phyloP scores from a whole-genome alignment of 2,113 vertebrate species.

The Limanda limanda region DNA sequence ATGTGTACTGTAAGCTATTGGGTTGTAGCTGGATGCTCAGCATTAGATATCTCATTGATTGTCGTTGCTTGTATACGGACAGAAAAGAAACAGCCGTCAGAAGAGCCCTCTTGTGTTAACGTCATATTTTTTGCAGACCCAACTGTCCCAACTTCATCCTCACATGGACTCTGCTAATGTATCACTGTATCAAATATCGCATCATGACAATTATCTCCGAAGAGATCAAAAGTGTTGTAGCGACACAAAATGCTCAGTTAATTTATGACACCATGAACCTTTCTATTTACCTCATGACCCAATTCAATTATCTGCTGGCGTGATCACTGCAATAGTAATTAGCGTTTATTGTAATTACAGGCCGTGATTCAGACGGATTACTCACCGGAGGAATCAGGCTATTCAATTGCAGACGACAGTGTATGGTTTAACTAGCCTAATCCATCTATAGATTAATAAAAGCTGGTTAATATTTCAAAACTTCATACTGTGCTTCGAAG shows the following conservation, averaged over 20 bases:
- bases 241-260: conserved; percentile 6
- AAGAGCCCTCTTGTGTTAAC: no score
- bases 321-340: conserved; percentile 49
- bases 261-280: conserved; percentile 13
- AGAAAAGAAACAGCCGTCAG: no score
- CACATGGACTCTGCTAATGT: background rate
- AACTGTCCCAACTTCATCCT: background rate
- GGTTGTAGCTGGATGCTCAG: no score
- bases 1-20: no score
- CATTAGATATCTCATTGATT: no score
- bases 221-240: background rate
- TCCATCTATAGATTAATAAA: conserved; percentile 12
- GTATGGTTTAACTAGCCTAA: conserved; percentile 10
- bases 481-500: background rate
- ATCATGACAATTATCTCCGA: background rate
- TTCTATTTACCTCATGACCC: conserved; percentile 32
- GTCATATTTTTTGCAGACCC: no score
- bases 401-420: background rate
- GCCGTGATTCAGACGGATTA: conserved; percentile 33
- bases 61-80: no score
- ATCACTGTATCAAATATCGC: background rate
- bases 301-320: conserved; percentile 35
- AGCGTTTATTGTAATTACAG: conserved; percentile 46
- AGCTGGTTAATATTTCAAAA: background rate
- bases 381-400: conserved; percentile 9